Evolutionary conservation across 2,113 vertebrate genomes (phyloP).

Genomic region (Anas platyrhynchos): DNA sequence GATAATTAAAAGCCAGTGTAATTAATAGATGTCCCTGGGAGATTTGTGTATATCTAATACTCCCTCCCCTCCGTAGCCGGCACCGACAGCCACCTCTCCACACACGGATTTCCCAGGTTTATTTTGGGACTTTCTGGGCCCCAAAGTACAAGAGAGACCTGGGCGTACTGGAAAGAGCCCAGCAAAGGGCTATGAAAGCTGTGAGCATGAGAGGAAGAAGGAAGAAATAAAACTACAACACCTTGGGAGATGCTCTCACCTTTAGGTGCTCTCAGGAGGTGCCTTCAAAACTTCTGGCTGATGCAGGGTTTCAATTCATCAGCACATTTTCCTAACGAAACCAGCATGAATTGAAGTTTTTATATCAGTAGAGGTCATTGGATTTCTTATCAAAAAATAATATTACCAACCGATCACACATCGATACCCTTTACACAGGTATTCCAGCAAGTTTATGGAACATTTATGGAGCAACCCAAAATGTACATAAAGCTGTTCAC

Average conservation of each 20-base stretch:
- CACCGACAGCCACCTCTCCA: accelerated
- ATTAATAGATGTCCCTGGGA: neutral
- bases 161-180: no score
- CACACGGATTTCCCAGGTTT: accelerated
- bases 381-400: neutral
- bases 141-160: no score
- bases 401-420: accelerated
- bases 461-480: no score
- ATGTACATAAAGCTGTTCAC: neutral
- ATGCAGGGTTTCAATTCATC: neutral
- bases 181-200: no score
- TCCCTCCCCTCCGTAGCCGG: neutral
- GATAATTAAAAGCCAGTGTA: constrained; percentile 11
- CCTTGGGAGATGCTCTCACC: neutral
- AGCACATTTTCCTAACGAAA: neutral
- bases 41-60: neutral
- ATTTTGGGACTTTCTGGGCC: neutral
- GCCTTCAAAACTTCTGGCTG: neutral
- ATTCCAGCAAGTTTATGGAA: neutral
- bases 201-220: accelerated
- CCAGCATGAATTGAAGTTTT: neutral
- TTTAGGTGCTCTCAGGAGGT: neutral
- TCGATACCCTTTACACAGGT: neutral
- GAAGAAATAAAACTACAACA: neutral
- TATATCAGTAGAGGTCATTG: neutral